Base-by-base conservation (phyloP, 2,113 vertebrate species). In the Hystrix brachyura region DNA sequence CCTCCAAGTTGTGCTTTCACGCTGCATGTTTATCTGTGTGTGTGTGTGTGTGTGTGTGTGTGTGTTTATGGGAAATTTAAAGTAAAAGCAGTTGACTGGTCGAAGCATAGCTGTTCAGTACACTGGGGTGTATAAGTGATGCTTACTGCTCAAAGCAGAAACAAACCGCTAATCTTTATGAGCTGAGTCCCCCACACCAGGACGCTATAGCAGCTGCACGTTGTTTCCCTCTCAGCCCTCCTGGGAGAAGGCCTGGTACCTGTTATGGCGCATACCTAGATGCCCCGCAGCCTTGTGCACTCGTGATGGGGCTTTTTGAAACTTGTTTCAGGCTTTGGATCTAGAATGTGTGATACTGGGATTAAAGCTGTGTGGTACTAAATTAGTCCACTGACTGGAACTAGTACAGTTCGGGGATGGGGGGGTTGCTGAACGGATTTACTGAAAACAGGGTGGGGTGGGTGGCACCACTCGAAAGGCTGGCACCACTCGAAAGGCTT, bases 31-130 rank as follows among this genome's bases (percentile, higher is more conserved):
- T 48, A 1, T 29, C 2, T 57, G 29, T 60, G 29, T 87, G 11
- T 29, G 2, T 8, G 10, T 18, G 18, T 17, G 25, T n/a, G 14
- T 90, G 14, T 51, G 14, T 60, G 7, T 69, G 3, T 72, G 9
- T 46, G 23, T 91, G 7, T 19, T 86, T 60, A 46, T 0, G 21
- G 79, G 48, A 60, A 78, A 12, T 78, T 72, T 71, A 53, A 83
- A 95, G 55, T 55, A 32, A 94, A 94, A 62, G 32, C 57, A 25
- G 80, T 38, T 84, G 12, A 46, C 71, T 84, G 71, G 59, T 62
- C 51, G 46, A 78, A 67, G 34, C 15, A 15, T 10, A 46, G 79
- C 27, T 51, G 80, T 91, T 87, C 57, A 25, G 57, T 34, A 55
- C 27, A 27, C 59, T 19, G 59, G 64, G 71, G 46, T 34, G 11